These are phyloP conservation scores for Ganaspis sp. DNA, from an alignment of 1,140 invertebrate species.

Conservation along the genomic window DNA sequence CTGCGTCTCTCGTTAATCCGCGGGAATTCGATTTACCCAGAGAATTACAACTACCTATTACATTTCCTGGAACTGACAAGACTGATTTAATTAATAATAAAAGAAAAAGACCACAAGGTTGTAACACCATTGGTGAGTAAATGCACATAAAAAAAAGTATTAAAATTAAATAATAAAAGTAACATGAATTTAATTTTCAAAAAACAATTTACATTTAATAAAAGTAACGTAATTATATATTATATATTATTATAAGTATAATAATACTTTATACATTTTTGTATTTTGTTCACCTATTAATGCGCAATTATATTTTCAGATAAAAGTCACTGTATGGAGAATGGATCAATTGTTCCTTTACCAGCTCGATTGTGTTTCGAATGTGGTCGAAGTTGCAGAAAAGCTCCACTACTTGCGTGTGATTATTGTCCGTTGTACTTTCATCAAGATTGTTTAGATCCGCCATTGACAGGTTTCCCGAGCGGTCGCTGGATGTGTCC, in stretches of 20 bases:
- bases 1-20: constrained; percentile 90
- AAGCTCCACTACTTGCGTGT: constrained; percentile 90
- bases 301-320: constrained; percentile 50
- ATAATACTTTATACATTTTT: too few species aligned
- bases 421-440: constrained; percentile 94
- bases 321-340: constrained; percentile 82
- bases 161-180: not conserved
- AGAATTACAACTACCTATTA: constrained; percentile 85
- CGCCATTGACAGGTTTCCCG: constrained; percentile 91
- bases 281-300: too few species aligned
- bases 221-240: too few species aligned
- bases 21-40: constrained; percentile 91
- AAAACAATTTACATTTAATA: too few species aligned
- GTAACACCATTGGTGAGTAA: constrained; percentile 62
- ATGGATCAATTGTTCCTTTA: constrained; percentile 86
- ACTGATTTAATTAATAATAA: constrained; percentile 66
- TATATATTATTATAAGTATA: too few species aligned
- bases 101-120: constrained; percentile 64
- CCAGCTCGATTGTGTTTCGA: constrained; percentile 90
- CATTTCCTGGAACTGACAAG: constrained; percentile 90
- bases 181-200: too few species aligned
- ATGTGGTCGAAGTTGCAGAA: constrained; percentile 88
- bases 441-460: constrained; percentile 95
- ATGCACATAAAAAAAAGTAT: too few species aligned
- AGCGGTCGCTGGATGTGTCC: constrained; percentile 97